Evolutionary conservation across 2,888 invertebrate species (phyloP).

Genomic region (Cyrtodaria siliqua): DNA sequence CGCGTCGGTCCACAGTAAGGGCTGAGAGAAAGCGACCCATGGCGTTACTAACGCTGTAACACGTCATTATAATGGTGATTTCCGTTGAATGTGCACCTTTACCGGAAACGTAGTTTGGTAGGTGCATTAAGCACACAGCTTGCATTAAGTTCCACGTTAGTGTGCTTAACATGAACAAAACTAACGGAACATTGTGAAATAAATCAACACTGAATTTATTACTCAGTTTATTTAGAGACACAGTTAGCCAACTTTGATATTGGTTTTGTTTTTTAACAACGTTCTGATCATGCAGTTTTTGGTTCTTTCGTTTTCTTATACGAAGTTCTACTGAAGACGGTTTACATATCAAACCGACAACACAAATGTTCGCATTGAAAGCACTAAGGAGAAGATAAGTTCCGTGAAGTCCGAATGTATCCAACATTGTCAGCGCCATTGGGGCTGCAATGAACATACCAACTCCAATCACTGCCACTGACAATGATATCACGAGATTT

Average conservation of each 20-base stretch:
- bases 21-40: slow-evolving; percentile 41
- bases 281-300: background rate
- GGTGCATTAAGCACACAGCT: slow-evolving; percentile 48
- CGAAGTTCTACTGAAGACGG: slow-evolving; percentile 49
- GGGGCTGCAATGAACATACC: slow-evolving; percentile 62
- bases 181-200: background rate
- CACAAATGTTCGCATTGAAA: slow-evolving; percentile 51
- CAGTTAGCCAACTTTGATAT: no score
- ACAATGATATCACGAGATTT: slow-evolving; percentile 39
- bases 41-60: slow-evolving; percentile 46
- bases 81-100: slow-evolving; percentile 23
- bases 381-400: slow-evolving; percentile 55
- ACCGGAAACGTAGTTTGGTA: slow-evolving; percentile 45
- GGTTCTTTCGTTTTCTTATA: background rate
- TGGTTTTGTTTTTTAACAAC: no score
- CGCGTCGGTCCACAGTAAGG: slow-evolving; percentile 13
- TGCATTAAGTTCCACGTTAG: slow-evolving; percentile 46
- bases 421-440: slow-evolving; percentile 43
- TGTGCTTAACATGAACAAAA: slow-evolving; percentile 52
- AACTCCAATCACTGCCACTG: slow-evolving; percentile 50
- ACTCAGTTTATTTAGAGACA: slow-evolving; percentile 11
- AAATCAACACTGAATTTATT: no score
- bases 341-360: slow-evolving; percentile 54
- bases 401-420: slow-evolving; percentile 55
- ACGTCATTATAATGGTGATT: slow-evolving; percentile 53